Evolutionary conservation across 2,797 vertebrate genomes (phyloP), one percentile per base, ranked within the genome.

Genomic region (Ispidina picta): DNA sequence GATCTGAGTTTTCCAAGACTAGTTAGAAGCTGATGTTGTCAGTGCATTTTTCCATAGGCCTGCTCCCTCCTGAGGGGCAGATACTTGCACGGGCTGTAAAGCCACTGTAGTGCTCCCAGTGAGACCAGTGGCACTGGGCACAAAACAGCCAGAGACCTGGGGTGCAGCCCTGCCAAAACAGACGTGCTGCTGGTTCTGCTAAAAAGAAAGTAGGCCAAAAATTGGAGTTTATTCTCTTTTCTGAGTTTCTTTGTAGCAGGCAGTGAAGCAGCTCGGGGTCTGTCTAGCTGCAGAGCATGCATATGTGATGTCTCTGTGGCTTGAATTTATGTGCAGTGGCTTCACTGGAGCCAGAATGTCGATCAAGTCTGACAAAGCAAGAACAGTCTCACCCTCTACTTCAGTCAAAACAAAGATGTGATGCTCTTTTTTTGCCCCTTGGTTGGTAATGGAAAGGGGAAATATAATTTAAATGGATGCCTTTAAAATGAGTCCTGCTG

Each of bases 361-460:
- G 8, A 48, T 64, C 70, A 85, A 39, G 58, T 15, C 6, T 33
- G 71, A 68, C 80, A 78, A 54, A 86, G 71, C 68, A 69, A 17
- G 7, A 54, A 12, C 65, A 21, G 16, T 43, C 76, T 73, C 84
- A 29, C 79, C 52, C 26, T 68, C 62, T 56, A 0, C 37, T 66
- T 58, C 59, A 71, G 41, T 75, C 76, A 72, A 64, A 93, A 54
- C 68, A 48, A 72, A 86, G 56, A 49, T 7, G 6, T 96, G 96
- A 95, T 77, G 59, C 37, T 18, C 68, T 79, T 80, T 68, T 54
- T 80, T 92, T 88, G 83, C 85, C 52, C 81, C 83, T 95, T 31
- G 77, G 72, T 54, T 54, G 86, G 17, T 19, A 21, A 22, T 14
- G 80, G 76, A 26, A 48, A 46, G 49, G 80, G 56, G 37, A 76